Evolutionary conservation across 2,888 invertebrate species (phyloP), one percentile per base, ranked within the genome.

Genomic region (Choreutis nemorana): DNA sequence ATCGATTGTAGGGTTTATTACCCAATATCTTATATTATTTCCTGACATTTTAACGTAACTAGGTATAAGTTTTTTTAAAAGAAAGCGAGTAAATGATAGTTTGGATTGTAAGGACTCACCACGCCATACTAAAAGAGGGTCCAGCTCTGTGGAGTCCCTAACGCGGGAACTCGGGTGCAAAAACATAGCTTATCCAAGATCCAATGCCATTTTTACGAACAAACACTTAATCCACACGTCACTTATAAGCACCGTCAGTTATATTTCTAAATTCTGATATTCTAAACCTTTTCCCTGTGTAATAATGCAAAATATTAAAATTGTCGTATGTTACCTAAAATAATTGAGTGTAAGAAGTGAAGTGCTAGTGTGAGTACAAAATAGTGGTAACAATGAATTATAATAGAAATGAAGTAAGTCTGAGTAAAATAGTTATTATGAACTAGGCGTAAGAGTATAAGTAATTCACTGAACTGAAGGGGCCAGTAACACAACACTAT

Each of bases 141-240:
- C 78, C 60, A 72, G 55, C 46, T 78, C 78, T 28, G 63, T 49
- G 42, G 73, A 56, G 46, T 75, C 75, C 61, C 65, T 59, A 41
- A 62, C 55, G 43, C 73, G 68, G 42, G 75, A 70, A 45, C 73
- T 73, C 42, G 78, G 71, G 45, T 77, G 75, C 45, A 78, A 56
- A 57, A 78, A 78, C 78, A 78, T 78, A 61, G 44, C 52, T 73
- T 73, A 78, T 59, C 78, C 78, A 42, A 64, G 73, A 60, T 77
- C 78, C 64, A 70, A 50, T 47, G 59, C 65, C 77, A 78, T 77
- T 59, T 63, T 73, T 58, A 51, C 37, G 44, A 55, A 57, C 64
- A 50, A 47, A 41, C 28, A 24, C 12, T 2, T 9, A 39, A 40
- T 36, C 33, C 30, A 28, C 29, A 15, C 14, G 16, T 16, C 31